phyloP scores from a whole-genome alignment of 2,113 vertebrate genomes.

The Semnornis frantzii region DNA sequence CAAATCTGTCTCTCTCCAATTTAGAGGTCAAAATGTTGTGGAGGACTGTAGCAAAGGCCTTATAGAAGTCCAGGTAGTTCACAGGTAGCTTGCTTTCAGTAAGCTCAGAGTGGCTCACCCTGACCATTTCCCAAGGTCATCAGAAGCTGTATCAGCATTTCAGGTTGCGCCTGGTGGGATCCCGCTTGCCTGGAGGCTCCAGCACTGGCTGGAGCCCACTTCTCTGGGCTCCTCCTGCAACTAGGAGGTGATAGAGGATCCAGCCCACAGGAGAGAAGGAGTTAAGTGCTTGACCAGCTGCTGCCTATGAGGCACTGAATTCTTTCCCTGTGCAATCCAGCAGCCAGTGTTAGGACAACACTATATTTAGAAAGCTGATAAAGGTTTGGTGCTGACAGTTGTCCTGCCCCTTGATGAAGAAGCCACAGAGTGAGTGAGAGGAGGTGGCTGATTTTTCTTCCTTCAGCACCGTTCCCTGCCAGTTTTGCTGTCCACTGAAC shows the following conservation, averaged over 20 bases:
- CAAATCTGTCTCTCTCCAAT: background rate
- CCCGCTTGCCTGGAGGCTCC: background rate
- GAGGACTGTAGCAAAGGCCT: background rate
- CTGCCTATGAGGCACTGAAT: conserved; percentile 50
- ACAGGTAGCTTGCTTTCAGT: background rate
- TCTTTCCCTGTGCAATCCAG: conserved; percentile 56
- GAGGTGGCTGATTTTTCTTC: background rate
- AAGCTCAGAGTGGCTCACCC: background rate
- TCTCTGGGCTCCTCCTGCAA: background rate
- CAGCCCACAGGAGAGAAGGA: conserved; percentile 40
- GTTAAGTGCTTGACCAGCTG: conserved; percentile 67
- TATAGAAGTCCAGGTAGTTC: background rate
- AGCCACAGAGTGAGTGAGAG: background rate
- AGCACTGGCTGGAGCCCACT: background rate
- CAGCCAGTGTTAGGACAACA: conserved; percentile 56
- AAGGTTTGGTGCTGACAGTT: conserved; percentile 75
- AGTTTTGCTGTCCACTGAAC: background rate
- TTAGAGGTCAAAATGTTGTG: background rate
- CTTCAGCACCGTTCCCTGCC: background rate
- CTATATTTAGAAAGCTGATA: conserved; percentile 82
- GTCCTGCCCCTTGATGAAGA: conserved; percentile 68
- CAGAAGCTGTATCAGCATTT: background rate
- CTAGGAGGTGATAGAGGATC: background rate
- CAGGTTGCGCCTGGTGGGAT: background rate
- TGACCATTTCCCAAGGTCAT: background rate